A percentile compares a stretch with the other conserved stretches of the same genome.
These are phyloP conservation scores for Pandemis cinnamomeana DNA, from an alignment of 2,888 invertebrate genomes.

Conservation along the genomic window DNA sequence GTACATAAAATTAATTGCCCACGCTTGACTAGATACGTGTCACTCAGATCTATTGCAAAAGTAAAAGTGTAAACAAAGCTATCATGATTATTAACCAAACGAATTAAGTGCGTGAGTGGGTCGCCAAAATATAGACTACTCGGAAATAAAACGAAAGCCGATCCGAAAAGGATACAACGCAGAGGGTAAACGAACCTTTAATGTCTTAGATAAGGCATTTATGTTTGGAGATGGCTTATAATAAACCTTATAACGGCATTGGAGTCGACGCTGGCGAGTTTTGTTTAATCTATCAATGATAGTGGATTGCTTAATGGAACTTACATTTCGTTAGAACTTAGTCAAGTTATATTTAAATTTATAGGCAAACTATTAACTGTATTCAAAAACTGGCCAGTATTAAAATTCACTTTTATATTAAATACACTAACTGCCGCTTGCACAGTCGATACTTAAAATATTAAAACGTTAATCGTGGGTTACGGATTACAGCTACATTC, in stretches of 20 bases:
- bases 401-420: no score
- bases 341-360: background rate
- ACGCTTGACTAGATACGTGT: conserved; percentile 71
- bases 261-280: background rate
- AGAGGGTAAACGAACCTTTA: conserved; percentile 29
- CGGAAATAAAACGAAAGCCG: conserved; percentile 21
- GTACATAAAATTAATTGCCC: conserved; percentile 79
- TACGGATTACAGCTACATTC: no score
- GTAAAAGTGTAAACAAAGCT: conserved; percentile 5
- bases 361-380: no score
- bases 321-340: background rate
- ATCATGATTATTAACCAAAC: conserved; percentile 10
- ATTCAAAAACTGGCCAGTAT: no score
- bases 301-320: conserved; percentile 1
- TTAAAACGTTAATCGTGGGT: no score
- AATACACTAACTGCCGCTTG: no score
- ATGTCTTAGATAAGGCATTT: conserved; percentile 22
- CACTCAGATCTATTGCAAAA: conserved; percentile 58
- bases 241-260: conserved; percentile 28
- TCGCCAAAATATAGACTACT: conserved; percentile 3
- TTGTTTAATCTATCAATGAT: background rate
- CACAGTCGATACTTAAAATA: no score
- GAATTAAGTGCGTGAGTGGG: conserved; percentile 16
- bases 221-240: conserved; percentile 25
- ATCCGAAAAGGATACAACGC: conserved; percentile 15